Evolutionary conservation across 2,888 invertebrate species (phyloP).

Genomic region (Timandra comae): DNA sequence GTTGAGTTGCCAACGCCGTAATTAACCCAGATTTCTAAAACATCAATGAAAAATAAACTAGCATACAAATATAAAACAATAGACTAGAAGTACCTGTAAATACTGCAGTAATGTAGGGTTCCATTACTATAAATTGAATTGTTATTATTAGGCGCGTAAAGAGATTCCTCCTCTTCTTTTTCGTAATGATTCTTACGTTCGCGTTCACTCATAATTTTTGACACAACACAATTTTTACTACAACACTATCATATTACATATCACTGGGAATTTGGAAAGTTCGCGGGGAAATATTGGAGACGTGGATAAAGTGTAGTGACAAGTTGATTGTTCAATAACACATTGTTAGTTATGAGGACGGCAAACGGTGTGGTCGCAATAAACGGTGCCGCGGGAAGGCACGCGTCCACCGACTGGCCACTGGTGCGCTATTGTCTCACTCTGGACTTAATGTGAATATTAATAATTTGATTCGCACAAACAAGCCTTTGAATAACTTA

Average conservation of each 20-base stretch:
- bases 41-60: no score
- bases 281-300: slow-evolving; percentile 4
- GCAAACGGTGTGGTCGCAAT: slow-evolving; percentile 64
- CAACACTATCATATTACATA: slow-evolving; percentile 21
- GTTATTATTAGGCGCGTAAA: slow-evolving; percentile 61
- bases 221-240: background rate
- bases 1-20: slow-evolving; percentile 5
- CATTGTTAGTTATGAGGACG: slow-evolving; percentile 63
- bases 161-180: slow-evolving; percentile 52
- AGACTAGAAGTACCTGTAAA: slow-evolving; percentile 54
- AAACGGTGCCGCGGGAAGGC: slow-evolving; percentile 47
- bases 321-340: slow-evolving; percentile 51
- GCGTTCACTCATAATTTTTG: slow-evolving; percentile 57
- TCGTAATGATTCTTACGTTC: slow-evolving; percentile 54
- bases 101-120: slow-evolving; percentile 76
- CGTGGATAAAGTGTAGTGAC: slow-evolving; percentile 7
- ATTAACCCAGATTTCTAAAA: no score
- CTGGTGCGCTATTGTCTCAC: slow-evolving; percentile 50
- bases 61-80: no score
- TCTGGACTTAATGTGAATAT: slow-evolving; percentile 66
- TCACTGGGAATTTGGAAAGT: slow-evolving; percentile 23
- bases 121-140: slow-evolving; percentile 76
- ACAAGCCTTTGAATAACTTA: slow-evolving; percentile 11
- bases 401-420: slow-evolving; percentile 47
- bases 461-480: slow-evolving; percentile 40